A percentile compares a stretch with the other conserved stretches of the same genome.
phyloP scores from a whole-genome alignment of 2,113 vertebrate species.

The Cyphomyrus plagiostoma region DNA sequence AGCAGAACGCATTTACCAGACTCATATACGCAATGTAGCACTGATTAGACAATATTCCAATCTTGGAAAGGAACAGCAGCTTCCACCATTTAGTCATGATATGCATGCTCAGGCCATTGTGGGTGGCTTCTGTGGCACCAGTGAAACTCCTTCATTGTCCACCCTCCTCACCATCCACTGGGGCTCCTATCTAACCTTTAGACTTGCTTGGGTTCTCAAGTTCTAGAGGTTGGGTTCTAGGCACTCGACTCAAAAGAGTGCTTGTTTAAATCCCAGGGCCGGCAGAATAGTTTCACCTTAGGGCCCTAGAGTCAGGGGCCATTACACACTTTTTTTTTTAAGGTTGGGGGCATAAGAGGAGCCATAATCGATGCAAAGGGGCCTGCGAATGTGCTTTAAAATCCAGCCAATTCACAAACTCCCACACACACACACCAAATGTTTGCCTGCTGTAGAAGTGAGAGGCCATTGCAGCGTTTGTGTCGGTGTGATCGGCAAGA shows the following conservation, averaged over 20 bases:
- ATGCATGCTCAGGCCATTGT: neutral
- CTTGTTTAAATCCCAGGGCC: neutral
- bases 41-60: neutral
- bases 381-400: neutral
- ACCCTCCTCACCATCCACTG: neutral
- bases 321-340: neutral
- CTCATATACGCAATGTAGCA: neutral
- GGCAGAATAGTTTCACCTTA: neutral
- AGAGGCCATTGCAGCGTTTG: neutral
- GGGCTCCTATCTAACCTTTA: neutral
- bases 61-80: neutral
- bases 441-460: neutral
- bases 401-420: neutral
- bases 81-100: neutral
- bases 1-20: neutral
- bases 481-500: neutral
- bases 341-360: neutral
- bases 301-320: neutral
- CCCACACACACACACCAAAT: slow-evolving; percentile 8
- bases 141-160: neutral
- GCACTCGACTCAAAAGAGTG: neutral
- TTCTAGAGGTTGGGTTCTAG: neutral
- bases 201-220: neutral
- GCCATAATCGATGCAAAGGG: neutral
- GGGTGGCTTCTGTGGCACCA: neutral